phyloP scores from a whole-genome alignment of 2,888 invertebrate genomes.

The Mylabris sibirica region DNA sequence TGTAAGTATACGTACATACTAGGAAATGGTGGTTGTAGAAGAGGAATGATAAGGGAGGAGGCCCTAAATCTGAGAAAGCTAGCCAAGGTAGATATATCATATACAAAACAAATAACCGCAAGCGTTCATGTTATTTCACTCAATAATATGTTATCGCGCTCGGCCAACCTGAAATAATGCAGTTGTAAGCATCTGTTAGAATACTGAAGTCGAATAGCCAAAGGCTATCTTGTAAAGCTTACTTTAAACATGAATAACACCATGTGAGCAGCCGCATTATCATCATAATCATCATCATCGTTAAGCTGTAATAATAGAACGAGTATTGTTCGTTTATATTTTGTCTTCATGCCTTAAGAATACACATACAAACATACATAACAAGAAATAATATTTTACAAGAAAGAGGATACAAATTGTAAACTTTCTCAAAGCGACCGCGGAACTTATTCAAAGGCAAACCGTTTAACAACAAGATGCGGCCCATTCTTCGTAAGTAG shows the following conservation, averaged over 20 bases:
- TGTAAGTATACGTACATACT: no score
- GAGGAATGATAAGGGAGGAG: conserved; percentile 22
- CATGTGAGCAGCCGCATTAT: conserved; percentile 19
- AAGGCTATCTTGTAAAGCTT: conserved; percentile 37
- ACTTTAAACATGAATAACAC: conserved; percentile 25
- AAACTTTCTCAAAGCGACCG: conserved; percentile 52
- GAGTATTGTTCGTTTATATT: neutral
- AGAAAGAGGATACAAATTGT: conserved; percentile 54
- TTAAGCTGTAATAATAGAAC: neutral
- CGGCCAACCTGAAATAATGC: conserved; percentile 61
- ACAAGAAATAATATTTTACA: conserved; percentile 53
- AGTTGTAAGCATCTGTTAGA: conserved; percentile 59
- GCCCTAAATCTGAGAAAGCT: conserved; percentile 39
- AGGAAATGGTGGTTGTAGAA: conserved; percentile 38
- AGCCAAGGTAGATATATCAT: conserved; percentile 43
- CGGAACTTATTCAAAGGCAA: conserved; percentile 47
- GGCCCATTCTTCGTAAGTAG: conserved; percentile 46
- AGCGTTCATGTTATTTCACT: conserved; percentile 56
- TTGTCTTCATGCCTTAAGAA: neutral
- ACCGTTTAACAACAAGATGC: conserved; percentile 42
- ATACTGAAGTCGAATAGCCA: conserved; percentile 50
- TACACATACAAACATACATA: no score
- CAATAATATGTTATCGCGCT: conserved; percentile 62
- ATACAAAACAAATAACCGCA: conserved; percentile 57
- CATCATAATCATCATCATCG: neutral